Evolutionary conservation across 1,140 invertebrate species (phyloP).

Genomic region (Drosophila bifasciata): DNA sequence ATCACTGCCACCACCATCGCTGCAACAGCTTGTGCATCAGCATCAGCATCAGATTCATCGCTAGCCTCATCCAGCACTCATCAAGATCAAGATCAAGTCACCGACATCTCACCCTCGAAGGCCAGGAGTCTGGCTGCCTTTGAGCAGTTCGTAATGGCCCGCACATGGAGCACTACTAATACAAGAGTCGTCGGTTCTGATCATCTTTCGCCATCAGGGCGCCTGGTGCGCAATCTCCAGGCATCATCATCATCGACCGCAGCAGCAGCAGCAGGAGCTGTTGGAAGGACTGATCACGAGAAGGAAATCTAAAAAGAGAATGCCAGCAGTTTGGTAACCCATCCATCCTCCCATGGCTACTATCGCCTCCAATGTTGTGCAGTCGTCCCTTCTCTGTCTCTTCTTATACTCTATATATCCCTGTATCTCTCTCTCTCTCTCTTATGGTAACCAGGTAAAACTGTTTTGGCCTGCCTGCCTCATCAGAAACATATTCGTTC

Average conservation of each 20-base stretch:
- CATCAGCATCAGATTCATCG: slow-evolving; percentile 47
- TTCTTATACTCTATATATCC: slow-evolving; percentile 31
- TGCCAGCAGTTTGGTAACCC: slow-evolving; percentile 40
- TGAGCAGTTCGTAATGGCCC: slow-evolving; percentile 66
- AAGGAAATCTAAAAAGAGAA: slow-evolving; percentile 59
- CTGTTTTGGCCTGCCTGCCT: slow-evolving; percentile 50
- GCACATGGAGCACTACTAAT: slow-evolving; percentile 58
- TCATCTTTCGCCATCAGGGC: slow-evolving; percentile 70
- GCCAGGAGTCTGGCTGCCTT: slow-evolving; percentile 69
- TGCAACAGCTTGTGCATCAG: slow-evolving; percentile 35
- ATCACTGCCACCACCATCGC: slow-evolving; percentile 20
- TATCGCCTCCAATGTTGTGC: slow-evolving; percentile 22
- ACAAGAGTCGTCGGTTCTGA: slow-evolving; percentile 60
- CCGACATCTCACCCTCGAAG: slow-evolving; percentile 54
- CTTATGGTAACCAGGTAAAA: slow-evolving; percentile 67
- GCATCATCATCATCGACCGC: slow-evolving; percentile 19
- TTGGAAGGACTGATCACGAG: slow-evolving; percentile 41
- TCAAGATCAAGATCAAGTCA: slow-evolving; percentile 44
- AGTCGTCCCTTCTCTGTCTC: slow-evolving; percentile 31
- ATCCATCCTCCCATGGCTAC: slow-evolving; percentile 1
- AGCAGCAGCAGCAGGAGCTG: slow-evolving; percentile 19
- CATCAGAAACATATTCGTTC: slow-evolving; percentile 29
- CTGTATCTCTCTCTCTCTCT: slow-evolving; percentile 31
- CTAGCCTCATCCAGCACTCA: slow-evolving; percentile 49
- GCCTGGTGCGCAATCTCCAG: slow-evolving; percentile 61